These are phyloP conservation scores for Stictonetta naevosa DNA, from an alignment of 2,113 vertebrate species.

Conservation along the genomic window DNA sequence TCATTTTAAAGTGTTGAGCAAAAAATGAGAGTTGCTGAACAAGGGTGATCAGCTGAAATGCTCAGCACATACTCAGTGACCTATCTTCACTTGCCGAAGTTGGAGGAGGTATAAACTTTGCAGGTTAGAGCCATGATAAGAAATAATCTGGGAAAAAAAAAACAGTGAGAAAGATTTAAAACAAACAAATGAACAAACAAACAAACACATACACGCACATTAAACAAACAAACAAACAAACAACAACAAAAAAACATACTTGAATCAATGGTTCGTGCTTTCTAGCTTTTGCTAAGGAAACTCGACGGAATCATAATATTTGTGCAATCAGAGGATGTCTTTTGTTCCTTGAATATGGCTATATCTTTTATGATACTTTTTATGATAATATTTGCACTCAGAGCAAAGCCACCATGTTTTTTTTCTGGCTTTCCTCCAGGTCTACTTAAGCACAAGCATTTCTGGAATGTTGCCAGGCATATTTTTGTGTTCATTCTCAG, in stretches of 20 bases:
- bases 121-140: background rate
- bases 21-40: background rate
- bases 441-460: background rate
- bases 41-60: background rate
- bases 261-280: background rate
- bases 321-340: background rate
- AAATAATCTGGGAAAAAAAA: background rate
- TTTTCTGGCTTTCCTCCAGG: background rate
- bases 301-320: background rate
- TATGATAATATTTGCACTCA: background rate
- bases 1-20: background rate
- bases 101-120: background rate
- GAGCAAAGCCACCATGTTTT: background rate
- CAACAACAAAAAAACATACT: no score
- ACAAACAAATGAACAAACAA: no score
- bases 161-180: background rate
- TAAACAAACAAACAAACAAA: no score
- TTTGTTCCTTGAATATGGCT: background rate
- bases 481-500: constrained; percentile 17
- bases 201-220: no score
- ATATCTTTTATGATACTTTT: background rate
- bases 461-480: background rate
- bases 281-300: background rate
- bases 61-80: background rate
- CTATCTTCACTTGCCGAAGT: background rate